phyloP scores from a whole-genome alignment of 2,888 invertebrate genomes.

The Metallyticus violacea region DNA sequence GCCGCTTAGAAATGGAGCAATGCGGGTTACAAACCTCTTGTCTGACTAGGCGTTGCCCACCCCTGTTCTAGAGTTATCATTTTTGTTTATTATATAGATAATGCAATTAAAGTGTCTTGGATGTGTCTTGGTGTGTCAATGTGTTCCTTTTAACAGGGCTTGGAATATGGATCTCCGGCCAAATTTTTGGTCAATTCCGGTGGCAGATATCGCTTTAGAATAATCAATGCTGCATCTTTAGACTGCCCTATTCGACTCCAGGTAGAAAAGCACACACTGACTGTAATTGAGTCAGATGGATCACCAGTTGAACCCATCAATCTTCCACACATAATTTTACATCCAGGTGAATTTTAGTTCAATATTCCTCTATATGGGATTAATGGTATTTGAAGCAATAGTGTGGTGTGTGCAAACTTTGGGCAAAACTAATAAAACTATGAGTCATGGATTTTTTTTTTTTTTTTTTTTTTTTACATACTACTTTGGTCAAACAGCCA shows the following conservation, averaged over 20 bases:
- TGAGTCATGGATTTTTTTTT: too few relatives aligned
- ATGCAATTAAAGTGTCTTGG: too few relatives aligned
- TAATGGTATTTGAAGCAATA: neutral
- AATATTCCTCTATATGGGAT: too few relatives aligned
- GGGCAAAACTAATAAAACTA: too few relatives aligned
- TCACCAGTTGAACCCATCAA: constrained; percentile 50
- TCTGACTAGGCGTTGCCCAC: too few relatives aligned
- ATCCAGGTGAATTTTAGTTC: constrained; percentile 49
- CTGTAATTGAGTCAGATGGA: constrained; percentile 55
- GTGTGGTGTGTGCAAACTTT: neutral
- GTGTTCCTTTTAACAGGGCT: neutral
- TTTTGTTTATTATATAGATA: too few relatives aligned
- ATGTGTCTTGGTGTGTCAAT: too few relatives aligned
- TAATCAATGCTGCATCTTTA: constrained; percentile 59
- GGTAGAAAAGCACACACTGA: constrained; percentile 52
- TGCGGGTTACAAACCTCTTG: too few relatives aligned
- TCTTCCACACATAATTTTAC: constrained; percentile 47
- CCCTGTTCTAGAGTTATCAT: too few relatives aligned
- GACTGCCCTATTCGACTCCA: constrained; percentile 52
- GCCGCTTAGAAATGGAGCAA: too few relatives aligned
- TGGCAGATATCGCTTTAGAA: constrained; percentile 62
- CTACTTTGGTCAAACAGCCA: too few relatives aligned
- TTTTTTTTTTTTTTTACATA: too few relatives aligned
- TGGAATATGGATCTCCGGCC: constrained; percentile 9
- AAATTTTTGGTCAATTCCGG: constrained; percentile 51